A percentile compares a stretch with the other conserved stretches of the same genome.
phyloP scores from a whole-genome alignment of 2,797 vertebrate genomes.

The Hephaestus fuliginosus region DNA sequence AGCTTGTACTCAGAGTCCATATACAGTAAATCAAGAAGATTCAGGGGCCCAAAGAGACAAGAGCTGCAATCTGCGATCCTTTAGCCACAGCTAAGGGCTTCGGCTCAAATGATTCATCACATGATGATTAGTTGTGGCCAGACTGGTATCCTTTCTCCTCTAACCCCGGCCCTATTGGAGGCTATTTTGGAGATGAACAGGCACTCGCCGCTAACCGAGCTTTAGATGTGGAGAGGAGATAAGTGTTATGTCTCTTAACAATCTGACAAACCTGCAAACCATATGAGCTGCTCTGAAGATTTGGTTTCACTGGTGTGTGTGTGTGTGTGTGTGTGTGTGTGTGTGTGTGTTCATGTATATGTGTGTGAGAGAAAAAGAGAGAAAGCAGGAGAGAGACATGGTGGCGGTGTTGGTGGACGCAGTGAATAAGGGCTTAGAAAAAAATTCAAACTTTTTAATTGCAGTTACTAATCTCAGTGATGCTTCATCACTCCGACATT shows the following conservation, averaged over 20 bases:
- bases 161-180: slow-evolving; percentile 68
- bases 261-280: slow-evolving; percentile 79
- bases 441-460: slow-evolving; percentile 3
- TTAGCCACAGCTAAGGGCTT: slow-evolving; percentile 77
- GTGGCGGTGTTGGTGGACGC: not conserved
- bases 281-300: slow-evolving; percentile 70
- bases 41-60: slow-evolving; percentile 43
- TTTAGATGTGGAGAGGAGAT: slow-evolving; percentile 82
- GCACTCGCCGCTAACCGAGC: slow-evolving; percentile 61
- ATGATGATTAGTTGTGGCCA: slow-evolving; percentile 78
- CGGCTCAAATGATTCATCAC: slow-evolving; percentile 83
- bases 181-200: slow-evolving; percentile 78
- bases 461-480: not conserved
- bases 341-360: slow-evolving; percentile 18
- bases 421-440: slow-evolving; percentile 5
- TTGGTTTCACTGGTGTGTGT: slow-evolving; percentile 46
- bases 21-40: slow-evolving; percentile 66
- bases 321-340: slow-evolving; percentile 14
- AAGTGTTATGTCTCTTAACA: slow-evolving; percentile 78
- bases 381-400: not conserved
- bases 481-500: too few relatives aligned
- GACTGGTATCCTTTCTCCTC: slow-evolving; percentile 71
- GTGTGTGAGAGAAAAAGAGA: not conserved
- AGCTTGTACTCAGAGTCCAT: slow-evolving; percentile 37
- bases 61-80: slow-evolving; percentile 70